A percentile compares a stretch with the other conserved stretches of the same genome.
Evolutionary conservation across 2,113 vertebrate genomes (phyloP).

Genomic region (Ctenodactylus gundi): DNA sequence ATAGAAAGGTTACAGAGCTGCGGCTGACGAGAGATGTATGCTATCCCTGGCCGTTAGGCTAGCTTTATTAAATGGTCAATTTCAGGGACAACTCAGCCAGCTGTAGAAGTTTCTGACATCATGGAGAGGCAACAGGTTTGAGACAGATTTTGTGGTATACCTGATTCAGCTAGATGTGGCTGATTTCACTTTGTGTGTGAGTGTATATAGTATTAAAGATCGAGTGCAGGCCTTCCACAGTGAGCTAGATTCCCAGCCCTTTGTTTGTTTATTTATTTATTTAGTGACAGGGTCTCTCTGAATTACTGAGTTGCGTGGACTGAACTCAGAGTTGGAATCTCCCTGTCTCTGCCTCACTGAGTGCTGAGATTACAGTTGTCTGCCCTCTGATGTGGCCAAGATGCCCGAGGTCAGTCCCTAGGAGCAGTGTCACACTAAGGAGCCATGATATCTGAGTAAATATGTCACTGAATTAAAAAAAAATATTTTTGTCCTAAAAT

Average conservation of each 20-base stretch:
- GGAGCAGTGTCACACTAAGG: neutral
- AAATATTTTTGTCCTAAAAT: neutral
- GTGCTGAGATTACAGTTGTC: neutral
- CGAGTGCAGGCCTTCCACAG: neutral
- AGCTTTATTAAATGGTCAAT: neutral
- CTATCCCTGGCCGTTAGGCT: neutral
- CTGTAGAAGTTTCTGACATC: neutral
- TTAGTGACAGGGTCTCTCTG: neutral
- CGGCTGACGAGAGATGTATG: no score
- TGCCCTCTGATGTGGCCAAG: neutral
- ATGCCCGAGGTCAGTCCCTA: neutral
- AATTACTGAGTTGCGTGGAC: neutral
- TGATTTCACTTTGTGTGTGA: neutral
- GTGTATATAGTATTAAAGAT: neutral
- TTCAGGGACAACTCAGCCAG: neutral
- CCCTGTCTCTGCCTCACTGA: neutral
- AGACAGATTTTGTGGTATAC: neutral
- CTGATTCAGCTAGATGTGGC: neutral
- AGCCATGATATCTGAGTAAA: neutral
- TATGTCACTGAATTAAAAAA: neutral
- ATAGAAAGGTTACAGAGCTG: accelerated
- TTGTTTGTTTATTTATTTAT: neutral
- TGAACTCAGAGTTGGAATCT: neutral
- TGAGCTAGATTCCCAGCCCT: neutral
- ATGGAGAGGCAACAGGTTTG: neutral